Base-by-base conservation (phyloP, 1,140 invertebrate species). In the Lysiphlebus fabarum region DNA sequence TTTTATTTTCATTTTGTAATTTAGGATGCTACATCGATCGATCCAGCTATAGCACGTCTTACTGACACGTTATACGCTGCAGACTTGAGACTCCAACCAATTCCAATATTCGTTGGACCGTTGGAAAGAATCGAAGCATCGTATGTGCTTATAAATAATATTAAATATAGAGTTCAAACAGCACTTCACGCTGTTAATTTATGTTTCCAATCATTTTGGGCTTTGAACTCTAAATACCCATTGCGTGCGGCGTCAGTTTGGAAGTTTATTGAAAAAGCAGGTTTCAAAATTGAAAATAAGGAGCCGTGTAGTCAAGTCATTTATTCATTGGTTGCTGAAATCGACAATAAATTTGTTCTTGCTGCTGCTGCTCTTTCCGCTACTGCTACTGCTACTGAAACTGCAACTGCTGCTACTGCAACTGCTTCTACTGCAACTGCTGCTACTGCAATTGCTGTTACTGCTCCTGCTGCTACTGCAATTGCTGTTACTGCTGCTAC, bases 41-140 rank as follows among this genome's bases (percentile, higher is more conserved):
- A 17, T 3, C 17, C 17, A 17, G 17, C 17, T 1, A 17, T 17
- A 17, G 17, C 17, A 1, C 17, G 17, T 17, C 17, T 17, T 17
- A 17, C 17, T 3, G 17, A 17, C 3, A 17, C 1, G 3, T 17
- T 17, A 17, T 3, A 17, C 3, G 17, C 17, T 3, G 17, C 17
- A 17, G 1, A 17, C 3, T 17, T 17, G 17, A 17, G 3, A 17
- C 17, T 44, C n/a, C 41, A 26, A 49, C 53, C 53, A 9, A 55
- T 55, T 9, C 53, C 41, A 10, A 33, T 55, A 6, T 44, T 55
- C 11, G 53, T 55, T 9, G 53, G 53, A 3, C 12, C 17, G 11
- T 43, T 55, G 7, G 41, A 33, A 10, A 26, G 43, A 1, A 8
- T 55, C 11, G 14, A 44, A 4, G 33, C 7, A 26, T 43, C 43